Base-by-base conservation (phyloP, 2,797 vertebrate genomes). In the Epinephelus awoara region DNA sequence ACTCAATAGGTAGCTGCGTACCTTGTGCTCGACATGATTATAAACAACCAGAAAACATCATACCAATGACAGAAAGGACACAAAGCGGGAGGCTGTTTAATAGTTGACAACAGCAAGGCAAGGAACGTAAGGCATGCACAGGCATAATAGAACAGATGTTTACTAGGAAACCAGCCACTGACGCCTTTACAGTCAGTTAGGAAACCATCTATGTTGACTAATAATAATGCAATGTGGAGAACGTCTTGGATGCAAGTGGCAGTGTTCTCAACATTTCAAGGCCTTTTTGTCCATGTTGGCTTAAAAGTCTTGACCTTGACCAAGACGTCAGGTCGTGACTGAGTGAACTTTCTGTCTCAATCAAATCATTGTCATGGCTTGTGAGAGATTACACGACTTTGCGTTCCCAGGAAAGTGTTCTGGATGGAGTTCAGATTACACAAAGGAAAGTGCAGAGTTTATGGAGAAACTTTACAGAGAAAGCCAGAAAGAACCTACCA, bases 281-380 rank as follows among this genome's bases (percentile, higher is more conserved):
- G 42, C 17, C 61, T 51, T 44, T 23, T 65, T 42, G 12, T 58
- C 23, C 18, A 23, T 3, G 11, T 5, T 64, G 54, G 50, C 5
- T 19, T 5, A 14, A 47, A 44, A 9, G n/a, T 51, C 61, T 56
- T 55, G 51, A 55, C 51, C 6, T 4, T 44, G 23, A 44, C 21
- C 11, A 4, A 14, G 6, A 55, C 27, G 15, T 21, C 18, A 49
- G 13, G 42, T 55, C 54, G 44, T 29, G 51, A 29, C 51, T 14
- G 46, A 68, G 13, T 76, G 29, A 42, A 21, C 52, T 75, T 79
- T 67, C 29, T 29, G 5, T 49, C 44, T 67, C 58, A 80, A 67
- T 59, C 3, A 55, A 68, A 40, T 57, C 21, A 51, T 72, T 80
- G 46, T 79, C 21, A 59, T 8, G 1, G 8, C 61, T 59, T 29